These are phyloP conservation scores for Urocyon cinereoargenteus DNA, from an alignment of 2,797 vertebrate species.

Conservation along the genomic window DNA sequence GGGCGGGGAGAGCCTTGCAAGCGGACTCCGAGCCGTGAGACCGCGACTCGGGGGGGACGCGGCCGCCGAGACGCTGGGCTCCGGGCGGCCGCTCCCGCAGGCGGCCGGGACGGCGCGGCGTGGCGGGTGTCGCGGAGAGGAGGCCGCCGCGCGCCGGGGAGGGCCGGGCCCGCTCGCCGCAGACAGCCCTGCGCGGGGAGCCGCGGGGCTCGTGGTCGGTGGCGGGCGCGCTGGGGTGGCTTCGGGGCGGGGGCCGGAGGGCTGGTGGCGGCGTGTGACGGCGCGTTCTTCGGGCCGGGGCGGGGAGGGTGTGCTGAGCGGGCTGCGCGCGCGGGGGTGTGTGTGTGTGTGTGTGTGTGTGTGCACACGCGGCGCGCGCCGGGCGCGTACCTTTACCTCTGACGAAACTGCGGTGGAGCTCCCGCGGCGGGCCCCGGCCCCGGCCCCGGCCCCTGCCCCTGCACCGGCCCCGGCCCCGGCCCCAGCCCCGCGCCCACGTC, in stretches of 20 bases:
- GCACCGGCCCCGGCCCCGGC: conserved; percentile 87
- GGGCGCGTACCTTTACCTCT: conserved; percentile 88
- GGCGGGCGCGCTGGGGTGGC: conserved; percentile 58
- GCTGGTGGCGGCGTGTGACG: background rate
- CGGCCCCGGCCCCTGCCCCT: conserved; percentile 96
- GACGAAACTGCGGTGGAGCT: conserved; percentile 88
- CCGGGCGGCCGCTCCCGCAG: conserved; percentile 51
- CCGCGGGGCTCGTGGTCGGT: conserved; percentile 51
- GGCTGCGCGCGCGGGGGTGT: conserved; percentile 29
- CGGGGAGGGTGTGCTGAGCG: background rate
- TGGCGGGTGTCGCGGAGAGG: conserved; percentile 47
- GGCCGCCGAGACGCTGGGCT: conserved; percentile 7
- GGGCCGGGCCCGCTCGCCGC: background rate
- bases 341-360: conserved; percentile 41
- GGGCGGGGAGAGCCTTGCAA: conserved; percentile 65
- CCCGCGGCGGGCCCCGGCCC: conserved; percentile 91
- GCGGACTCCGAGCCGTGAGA: conserved; percentile 67
- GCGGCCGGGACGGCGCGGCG: conserved; percentile 56
- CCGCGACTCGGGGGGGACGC: conserved; percentile 58
- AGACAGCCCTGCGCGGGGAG: conserved; percentile 47
- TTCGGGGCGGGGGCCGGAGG: background rate
- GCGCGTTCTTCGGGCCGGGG: background rate
- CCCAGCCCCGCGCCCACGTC: conserved; percentile 92
- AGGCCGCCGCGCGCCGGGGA: conserved; percentile 41
- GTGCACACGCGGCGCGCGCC: conserved; percentile 77